A percentile compares a stretch with the other conserved stretches of the same genome.
phyloP scores from a whole-genome alignment of 2,888 invertebrate genomes.

The Calliopum simillimum region DNA sequence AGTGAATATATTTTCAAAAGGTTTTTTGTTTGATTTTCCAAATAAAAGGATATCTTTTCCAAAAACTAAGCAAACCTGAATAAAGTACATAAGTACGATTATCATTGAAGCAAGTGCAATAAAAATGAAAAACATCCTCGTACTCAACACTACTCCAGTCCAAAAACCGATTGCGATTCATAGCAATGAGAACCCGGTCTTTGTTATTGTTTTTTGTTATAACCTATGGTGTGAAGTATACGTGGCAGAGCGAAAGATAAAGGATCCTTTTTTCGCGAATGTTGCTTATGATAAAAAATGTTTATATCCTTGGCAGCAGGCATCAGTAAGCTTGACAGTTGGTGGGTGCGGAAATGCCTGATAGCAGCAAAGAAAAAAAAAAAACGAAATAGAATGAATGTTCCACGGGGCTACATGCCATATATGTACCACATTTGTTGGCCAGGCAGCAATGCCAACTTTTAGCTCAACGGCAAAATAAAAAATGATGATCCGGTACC shows the following conservation, averaged over 20 bases:
- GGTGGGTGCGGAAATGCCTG: slow-evolving; percentile 52
- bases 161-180: no score
- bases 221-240: neutral
- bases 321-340: slow-evolving; percentile 62
- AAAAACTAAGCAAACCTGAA: no score
- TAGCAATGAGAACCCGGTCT: neutral
- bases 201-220: no score
- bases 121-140: no score
- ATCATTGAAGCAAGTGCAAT: no score
- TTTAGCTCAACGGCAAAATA: slow-evolving; percentile 62
- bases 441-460: slow-evolving; percentile 50
- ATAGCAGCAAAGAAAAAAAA: slow-evolving; percentile 55
- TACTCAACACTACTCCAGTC: no score
- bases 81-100: no score
- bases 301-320: slow-evolving; percentile 60
- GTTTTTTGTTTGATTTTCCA: no score
- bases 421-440: slow-evolving; percentile 44
- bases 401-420: slow-evolving; percentile 44
- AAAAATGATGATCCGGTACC: slow-evolving; percentile 66
- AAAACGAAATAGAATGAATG: slow-evolving; percentile 52
- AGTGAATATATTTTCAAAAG: no score
- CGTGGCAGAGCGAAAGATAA: slow-evolving; percentile 28
- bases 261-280: slow-evolving; percentile 48
- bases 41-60: no score
- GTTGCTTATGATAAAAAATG: slow-evolving; percentile 60